Conservation (phyloP, 2,888 invertebrate species). For the Epirrhoe tristata region DNA sequence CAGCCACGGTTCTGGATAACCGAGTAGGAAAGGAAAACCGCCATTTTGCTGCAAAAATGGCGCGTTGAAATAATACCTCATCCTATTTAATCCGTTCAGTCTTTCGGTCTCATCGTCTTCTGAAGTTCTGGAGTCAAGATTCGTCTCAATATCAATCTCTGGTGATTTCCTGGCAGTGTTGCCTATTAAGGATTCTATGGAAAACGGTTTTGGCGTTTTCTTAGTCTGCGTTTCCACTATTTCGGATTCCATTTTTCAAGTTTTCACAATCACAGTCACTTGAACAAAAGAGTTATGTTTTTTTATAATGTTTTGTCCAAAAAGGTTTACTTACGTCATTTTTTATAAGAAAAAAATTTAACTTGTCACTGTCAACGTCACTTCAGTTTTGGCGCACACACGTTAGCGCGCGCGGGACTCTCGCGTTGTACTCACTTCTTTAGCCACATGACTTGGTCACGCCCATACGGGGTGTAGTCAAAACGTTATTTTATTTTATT, state of each 20-base stretch:
- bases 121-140: conserved; percentile 74
- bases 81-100: conserved; percentile 70
- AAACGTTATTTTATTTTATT: conserved; percentile 73
- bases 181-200: conserved; percentile 87
- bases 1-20: conserved; percentile 80
- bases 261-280: conserved; percentile 11
- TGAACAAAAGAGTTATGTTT: not conserved
- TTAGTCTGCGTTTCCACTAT: conserved; percentile 61
- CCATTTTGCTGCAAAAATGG: conserved; percentile 80
- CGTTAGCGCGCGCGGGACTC: conserved; percentile 62
- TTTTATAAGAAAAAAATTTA: not conserved
- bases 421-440: conserved; percentile 63
- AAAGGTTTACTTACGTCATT: conserved; percentile 1
- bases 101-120: conserved; percentile 73
- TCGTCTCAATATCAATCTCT: conserved; percentile 79
- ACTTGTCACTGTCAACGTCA: conserved; percentile 28
- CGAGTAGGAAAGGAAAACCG: conserved; percentile 75
- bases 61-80: conserved; percentile 78
- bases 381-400: conserved; percentile 46
- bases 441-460: conserved; percentile 59
- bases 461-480: conserved; percentile 82
- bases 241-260: conserved; percentile 65
- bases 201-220: conserved; percentile 85
- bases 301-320: not conserved
- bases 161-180: conserved; percentile 73